Conservation (phyloP, 2,888 invertebrate genomes). For the Brachynemurus nebulosus region DNA sequence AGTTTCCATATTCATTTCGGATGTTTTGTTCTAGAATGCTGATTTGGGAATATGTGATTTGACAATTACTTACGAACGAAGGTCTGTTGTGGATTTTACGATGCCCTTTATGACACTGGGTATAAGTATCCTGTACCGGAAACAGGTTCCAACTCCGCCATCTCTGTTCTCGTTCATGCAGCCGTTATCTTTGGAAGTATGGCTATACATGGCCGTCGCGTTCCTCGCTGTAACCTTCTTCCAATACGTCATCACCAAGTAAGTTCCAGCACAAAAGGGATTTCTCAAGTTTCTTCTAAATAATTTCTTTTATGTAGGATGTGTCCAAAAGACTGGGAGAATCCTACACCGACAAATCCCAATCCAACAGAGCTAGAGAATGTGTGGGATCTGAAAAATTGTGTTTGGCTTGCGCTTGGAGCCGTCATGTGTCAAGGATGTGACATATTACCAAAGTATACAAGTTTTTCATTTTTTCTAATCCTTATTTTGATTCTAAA, state of each 20-base stretch:
- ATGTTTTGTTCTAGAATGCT: slow-evolving; percentile 55
- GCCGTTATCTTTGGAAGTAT: slow-evolving; percentile 74
- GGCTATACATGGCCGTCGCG: slow-evolving; percentile 81
- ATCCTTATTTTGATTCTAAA: no score
- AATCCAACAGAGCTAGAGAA: slow-evolving; percentile 80
- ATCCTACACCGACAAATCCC: slow-evolving; percentile 81
- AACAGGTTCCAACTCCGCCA: slow-evolving; percentile 61
- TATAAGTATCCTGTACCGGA: slow-evolving; percentile 77
- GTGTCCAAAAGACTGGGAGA: slow-evolving; percentile 85
- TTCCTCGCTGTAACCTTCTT: slow-evolving; percentile 70
- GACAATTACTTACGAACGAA: slow-evolving; percentile 84
- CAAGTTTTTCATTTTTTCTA: no score
- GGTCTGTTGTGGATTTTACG: slow-evolving; percentile 81
- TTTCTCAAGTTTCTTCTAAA: neutral
- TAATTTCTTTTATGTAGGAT: slow-evolving; percentile 40
- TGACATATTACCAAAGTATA: slow-evolving; percentile 77
- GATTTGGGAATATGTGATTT: slow-evolving; percentile 92
- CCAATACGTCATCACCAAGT: slow-evolving; percentile 61
- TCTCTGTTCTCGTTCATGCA: slow-evolving; percentile 80
- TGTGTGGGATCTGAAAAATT: slow-evolving; percentile 74
- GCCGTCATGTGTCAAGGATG: slow-evolving; percentile 89
- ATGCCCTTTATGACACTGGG: slow-evolving; percentile 96
- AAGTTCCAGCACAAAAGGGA: slow-evolving; percentile 1
- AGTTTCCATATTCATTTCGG: no score
- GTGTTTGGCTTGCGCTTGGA: slow-evolving; percentile 89